Evolutionary conservation across 2,797 vertebrate genomes (phyloP).

Genomic region (Anolis apletophallus): DNA sequence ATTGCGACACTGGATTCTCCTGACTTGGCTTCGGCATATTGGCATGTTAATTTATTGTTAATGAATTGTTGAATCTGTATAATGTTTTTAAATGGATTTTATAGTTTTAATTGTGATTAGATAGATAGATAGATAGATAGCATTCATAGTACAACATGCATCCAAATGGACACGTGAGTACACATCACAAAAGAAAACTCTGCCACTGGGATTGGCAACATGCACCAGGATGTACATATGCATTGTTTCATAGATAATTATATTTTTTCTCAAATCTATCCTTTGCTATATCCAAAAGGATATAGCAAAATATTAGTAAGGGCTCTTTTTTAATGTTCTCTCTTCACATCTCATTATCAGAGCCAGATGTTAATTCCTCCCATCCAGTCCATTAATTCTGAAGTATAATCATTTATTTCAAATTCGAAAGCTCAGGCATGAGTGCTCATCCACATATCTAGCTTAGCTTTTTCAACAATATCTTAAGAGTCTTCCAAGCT

Average conservation of each 20-base stretch:
- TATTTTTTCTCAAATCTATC: background rate
- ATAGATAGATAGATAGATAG: too few species aligned
- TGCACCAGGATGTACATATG: background rate
- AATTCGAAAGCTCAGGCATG: slow-evolving; percentile 47
- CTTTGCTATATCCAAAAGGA: too few species aligned
- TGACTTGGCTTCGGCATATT: too few species aligned
- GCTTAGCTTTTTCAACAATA: slow-evolving; percentile 39
- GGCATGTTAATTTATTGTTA: too few species aligned
- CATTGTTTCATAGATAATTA: background rate
- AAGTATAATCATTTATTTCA: slow-evolving; percentile 43
- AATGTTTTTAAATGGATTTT: too few species aligned
- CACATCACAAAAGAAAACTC: background rate
- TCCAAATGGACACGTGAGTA: background rate
- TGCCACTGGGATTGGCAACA: background rate
- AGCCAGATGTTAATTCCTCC: slow-evolving; percentile 49
- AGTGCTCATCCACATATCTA: slow-evolving; percentile 48
- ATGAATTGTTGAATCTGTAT: too few species aligned
- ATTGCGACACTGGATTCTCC: too few species aligned
- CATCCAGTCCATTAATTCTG: slow-evolving; percentile 31
- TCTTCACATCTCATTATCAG: slow-evolving; percentile 25
- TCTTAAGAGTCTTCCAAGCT: slow-evolving; percentile 55
- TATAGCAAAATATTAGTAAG: background rate
- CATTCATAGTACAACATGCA: background rate
- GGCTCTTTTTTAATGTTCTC: background rate
- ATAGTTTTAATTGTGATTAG: too few species aligned